Evolutionary conservation across 1,140 invertebrate genomes (phyloP).

Genomic region (Cotesia chilonis): DNA sequence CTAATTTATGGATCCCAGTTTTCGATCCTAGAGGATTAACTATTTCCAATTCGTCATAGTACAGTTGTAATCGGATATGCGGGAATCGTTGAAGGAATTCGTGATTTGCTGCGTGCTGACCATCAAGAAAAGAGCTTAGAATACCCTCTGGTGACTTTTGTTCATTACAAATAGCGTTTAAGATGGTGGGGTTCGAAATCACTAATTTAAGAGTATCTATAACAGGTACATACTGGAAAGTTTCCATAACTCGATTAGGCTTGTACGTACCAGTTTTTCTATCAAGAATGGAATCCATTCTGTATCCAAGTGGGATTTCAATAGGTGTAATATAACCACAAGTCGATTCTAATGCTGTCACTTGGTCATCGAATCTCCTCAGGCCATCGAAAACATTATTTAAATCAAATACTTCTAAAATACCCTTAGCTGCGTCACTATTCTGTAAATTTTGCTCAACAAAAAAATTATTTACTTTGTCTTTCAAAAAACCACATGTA

Average conservation of each 20-base stretch:
- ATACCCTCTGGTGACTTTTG: conserved; percentile 31
- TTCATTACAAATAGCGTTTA: conserved; percentile 37
- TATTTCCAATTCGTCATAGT: too few relatives aligned
- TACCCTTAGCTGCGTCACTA: background rate
- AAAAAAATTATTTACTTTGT: conserved; percentile 14
- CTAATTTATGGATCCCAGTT: conserved; percentile 20
- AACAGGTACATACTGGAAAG: conserved; percentile 38
- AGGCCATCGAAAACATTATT: conserved; percentile 5
- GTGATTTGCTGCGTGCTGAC: conserved; percentile 34
- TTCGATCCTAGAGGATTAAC: conserved; percentile 37
- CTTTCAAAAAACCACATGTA: conserved; percentile 13
- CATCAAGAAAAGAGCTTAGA: conserved; percentile 14
- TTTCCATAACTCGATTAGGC: conserved; percentile 28
- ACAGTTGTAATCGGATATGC: background rate
- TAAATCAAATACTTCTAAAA: conserved; percentile 12
- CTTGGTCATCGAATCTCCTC: background rate
- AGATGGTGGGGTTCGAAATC: conserved; percentile 24
- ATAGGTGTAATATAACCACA: conserved; percentile 21
- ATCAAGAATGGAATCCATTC: too few relatives aligned
- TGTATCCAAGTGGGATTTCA: too few relatives aligned
- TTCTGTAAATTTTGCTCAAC: background rate
- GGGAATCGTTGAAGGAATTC: conserved; percentile 40
- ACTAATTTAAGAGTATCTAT: conserved; percentile 38
- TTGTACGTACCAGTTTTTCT: too few relatives aligned
- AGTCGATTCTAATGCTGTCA: conserved; percentile 33